Evolutionary conservation across 2,113 vertebrate genomes (phyloP).

Genomic region (Nycticebus coucang): DNA sequence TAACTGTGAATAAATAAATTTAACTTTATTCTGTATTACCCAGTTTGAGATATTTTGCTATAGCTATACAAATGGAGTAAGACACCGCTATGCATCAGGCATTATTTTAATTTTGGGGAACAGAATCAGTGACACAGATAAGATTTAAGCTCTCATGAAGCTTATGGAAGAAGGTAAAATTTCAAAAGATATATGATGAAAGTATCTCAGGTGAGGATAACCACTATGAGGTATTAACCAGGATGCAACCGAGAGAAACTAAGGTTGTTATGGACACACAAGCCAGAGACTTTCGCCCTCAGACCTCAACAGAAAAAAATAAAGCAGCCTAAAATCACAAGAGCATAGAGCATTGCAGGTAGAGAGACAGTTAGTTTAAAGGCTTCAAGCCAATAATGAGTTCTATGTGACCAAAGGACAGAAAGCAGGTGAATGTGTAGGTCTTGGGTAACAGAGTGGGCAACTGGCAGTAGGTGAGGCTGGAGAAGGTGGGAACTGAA

Average conservation of each 20-base stretch:
- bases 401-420: neutral
- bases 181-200: neutral
- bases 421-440: neutral
- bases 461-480: neutral
- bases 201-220: neutral
- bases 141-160: neutral
- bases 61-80: neutral
- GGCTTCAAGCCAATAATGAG: neutral
- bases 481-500: neutral
- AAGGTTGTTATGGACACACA: neutral
- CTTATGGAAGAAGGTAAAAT: neutral
- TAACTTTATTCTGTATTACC: neutral
- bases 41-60: neutral
- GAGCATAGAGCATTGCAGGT: fast-evolving
- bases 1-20: neutral
- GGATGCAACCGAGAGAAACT: neutral
- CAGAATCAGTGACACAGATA: neutral
- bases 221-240: neutral
- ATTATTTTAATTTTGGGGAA: neutral
- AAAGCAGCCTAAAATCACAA: neutral
- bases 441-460: neutral
- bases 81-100: neutral
- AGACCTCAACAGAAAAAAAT: neutral
- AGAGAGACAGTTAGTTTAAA: neutral
- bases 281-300: neutral